A percentile compares a stretch with the other conserved stretches of the same genome.
Evolutionary conservation across 2,888 invertebrate genomes (phyloP).

Genomic region (Scaptomyza cyrtandrae): DNA sequence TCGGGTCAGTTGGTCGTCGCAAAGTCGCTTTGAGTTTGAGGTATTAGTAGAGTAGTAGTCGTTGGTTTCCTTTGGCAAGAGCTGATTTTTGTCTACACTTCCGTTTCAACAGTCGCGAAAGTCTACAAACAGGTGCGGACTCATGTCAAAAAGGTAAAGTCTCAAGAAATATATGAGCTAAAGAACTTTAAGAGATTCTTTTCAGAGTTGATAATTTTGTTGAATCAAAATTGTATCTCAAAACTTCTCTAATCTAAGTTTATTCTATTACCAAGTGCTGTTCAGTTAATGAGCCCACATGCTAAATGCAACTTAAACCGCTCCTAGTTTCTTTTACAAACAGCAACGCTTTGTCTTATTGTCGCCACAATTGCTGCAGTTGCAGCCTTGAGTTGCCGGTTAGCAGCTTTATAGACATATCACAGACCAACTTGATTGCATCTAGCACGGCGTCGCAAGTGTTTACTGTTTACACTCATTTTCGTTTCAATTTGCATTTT

Average conservation of each 20-base stretch:
- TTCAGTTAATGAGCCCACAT: not conserved
- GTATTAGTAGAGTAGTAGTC: conserved; percentile 3
- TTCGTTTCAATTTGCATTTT: conserved; percentile 75
- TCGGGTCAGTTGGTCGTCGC: conserved; percentile 66
- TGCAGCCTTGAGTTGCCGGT: conserved; percentile 41
- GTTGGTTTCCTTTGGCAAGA: conserved; percentile 18
- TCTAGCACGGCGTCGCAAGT: conserved; percentile 29
- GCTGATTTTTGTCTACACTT: conserved; percentile 36
- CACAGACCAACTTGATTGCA: conserved; percentile 33
- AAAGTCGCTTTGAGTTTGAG: conserved; percentile 28
- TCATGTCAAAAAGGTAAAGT: not conserved
- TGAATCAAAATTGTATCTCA: not conserved
- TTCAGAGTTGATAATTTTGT: too few relatives aligned
- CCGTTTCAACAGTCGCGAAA: conserved; percentile 42
- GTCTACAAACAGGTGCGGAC: conserved; percentile 26
- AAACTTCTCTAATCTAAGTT: not conserved
- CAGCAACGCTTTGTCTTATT: conserved; percentile 31
- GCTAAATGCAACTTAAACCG: conserved; percentile 10
- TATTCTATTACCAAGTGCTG: not conserved
- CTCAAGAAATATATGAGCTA: too few relatives aligned
- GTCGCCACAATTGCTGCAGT: conserved; percentile 51
- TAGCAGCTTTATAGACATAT: conserved; percentile 35
- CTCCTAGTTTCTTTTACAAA: conserved; percentile 14
- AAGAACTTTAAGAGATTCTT: too few relatives aligned
- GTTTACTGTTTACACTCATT: conserved; percentile 64